Base-by-base conservation (phyloP, 2,888 invertebrate species). In the Scaptomyza tumidula region DNA sequence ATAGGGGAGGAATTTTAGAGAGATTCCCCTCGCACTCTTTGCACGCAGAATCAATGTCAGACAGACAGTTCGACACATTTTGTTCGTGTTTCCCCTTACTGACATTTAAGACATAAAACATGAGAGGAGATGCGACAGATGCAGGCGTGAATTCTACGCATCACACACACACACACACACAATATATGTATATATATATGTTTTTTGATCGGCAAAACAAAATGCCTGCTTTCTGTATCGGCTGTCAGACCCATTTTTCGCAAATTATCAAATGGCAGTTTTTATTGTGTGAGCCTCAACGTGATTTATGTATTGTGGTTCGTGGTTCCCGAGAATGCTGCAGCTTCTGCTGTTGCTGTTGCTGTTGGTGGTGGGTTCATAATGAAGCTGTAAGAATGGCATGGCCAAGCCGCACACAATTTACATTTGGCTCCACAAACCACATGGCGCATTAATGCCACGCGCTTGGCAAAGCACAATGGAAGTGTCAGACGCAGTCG, bases 131-230 rank as follows among this genome's bases (percentile, higher is more conserved):
- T 73, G 65, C 45, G 75, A 52, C 86, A 85, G 77, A 82, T 82
- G 86, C 83, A 82, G 83, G 80, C 86, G 86, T 88, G 86, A 88
- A 80, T 56, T 56, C 16, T 46, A 39, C 19, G 33, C 57, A 46
- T 41, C 62, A 52, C 16, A 24, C 10, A 44, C 11, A 35, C 7
- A 43, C 19, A 41, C 10, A 11, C 10, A 29, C 16, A 11, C 11
- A 41, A 27, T 27, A 6, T 44, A 16, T 46, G 31, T 27, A 7
- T 29, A 10, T 41, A 31, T 33, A n/a, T 37, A 35, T 13, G 35
- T 35, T 35, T 35, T 35, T 35, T 11, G 54, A 59, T 58, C 27
- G 24, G 27, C 46, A 49, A 19, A 19, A 45, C 66, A 78, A 70
- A 67, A 73, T 85, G 81, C 62, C 11, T 67, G 62, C 24, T 49